Evolutionary conservation across 2,797 vertebrate genomes (phyloP).

Genomic region (Arrhamphus sclerolepis): DNA sequence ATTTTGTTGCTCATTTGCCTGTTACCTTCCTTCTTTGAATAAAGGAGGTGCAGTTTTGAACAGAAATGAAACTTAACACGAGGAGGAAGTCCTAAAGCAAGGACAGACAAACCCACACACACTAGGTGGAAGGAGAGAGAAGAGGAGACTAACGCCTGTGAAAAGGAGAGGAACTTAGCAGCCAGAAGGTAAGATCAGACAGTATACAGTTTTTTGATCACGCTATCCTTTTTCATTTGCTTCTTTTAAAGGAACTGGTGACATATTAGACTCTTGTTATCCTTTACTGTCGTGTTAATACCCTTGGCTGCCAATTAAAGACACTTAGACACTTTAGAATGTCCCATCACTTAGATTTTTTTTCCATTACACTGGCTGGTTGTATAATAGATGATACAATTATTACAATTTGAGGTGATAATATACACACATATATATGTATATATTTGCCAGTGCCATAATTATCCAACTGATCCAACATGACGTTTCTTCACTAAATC

Average conservation of each 20-base stretch:
- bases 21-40: background rate
- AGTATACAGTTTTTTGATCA: background rate
- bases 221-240: too few species aligned
- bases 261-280: background rate
- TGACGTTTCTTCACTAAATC: background rate
- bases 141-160: background rate
- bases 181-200: constrained; percentile 28
- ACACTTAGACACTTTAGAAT: too few species aligned
- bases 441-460: too few species aligned
- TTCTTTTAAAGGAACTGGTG: background rate
- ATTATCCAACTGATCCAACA: too few species aligned
- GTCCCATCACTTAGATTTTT: background rate
- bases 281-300: too few species aligned
- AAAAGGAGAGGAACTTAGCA: background rate
- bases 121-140: background rate
- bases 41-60: constrained; percentile 6
- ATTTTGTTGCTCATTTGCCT: constrained; percentile 12
- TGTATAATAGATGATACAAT: too few species aligned
- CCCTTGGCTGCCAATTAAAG: too few species aligned
- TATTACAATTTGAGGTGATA: too few species aligned
- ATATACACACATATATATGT: too few species aligned
- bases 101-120: background rate
- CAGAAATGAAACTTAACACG: constrained; percentile 54
- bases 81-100: background rate
- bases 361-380: too few species aligned